A percentile compares a stretch with the other conserved stretches of the same genome.
Evolutionary conservation across 2,888 invertebrate genomes (phyloP).

Genomic region (Drosophila mimetica): DNA sequence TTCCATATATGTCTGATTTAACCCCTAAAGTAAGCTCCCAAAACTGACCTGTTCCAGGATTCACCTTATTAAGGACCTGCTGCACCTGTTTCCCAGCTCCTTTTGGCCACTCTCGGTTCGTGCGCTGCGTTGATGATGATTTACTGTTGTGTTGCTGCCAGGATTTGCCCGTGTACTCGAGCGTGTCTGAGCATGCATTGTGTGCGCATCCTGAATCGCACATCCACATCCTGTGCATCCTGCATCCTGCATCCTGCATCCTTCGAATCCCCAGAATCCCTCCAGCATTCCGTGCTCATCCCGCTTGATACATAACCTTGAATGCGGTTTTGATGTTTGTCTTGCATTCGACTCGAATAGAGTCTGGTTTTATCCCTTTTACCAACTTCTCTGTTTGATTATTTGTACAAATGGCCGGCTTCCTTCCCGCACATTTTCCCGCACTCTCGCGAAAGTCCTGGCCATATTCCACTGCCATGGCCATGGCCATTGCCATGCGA

Average conservation of each 20-base stretch:
- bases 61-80: constrained; percentile 14
- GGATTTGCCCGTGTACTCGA: constrained; percentile 79
- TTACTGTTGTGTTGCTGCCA: constrained; percentile 81
- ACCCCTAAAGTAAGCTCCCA: not conserved
- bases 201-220: constrained; percentile 38
- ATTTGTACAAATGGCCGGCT: constrained; percentile 78
- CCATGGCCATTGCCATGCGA: constrained; percentile 48
- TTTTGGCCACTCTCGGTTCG: constrained; percentile 26
- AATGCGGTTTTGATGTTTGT: constrained; percentile 77
- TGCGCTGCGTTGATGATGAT: constrained; percentile 80
- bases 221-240: constrained; percentile 38
- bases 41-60: constrained; percentile 4
- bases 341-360: constrained; percentile 42
- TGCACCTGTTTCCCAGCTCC: constrained; percentile 27
- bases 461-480: constrained; percentile 29
- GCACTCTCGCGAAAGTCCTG: constrained; percentile 3
- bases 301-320: constrained; percentile 80
- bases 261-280: constrained; percentile 37
- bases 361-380: constrained; percentile 11
- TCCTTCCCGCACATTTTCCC: constrained; percentile 36
- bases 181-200: constrained; percentile 62
- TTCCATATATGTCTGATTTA: not conserved
- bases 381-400: constrained; percentile 50
- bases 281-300: constrained; percentile 54
- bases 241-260: constrained; percentile 47